Conservation (phyloP, 2,113 vertebrate genomes). For the Lepisosteus oculatus region DNA sequence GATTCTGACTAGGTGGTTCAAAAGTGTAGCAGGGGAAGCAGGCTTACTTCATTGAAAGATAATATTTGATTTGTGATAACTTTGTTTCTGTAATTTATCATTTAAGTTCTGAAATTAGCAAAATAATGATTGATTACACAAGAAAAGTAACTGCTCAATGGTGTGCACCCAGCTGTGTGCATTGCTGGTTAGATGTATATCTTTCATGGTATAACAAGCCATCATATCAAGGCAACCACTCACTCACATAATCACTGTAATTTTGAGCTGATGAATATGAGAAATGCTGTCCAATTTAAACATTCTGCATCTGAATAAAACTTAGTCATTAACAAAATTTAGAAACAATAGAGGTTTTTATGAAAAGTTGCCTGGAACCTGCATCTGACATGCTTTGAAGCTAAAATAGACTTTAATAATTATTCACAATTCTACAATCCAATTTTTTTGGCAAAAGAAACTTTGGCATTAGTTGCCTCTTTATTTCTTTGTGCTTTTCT, state of each 20-base stretch:
- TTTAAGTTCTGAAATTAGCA: conserved; percentile 19
- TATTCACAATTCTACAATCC: conserved; percentile 32
- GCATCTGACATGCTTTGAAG: conserved; percentile 33
- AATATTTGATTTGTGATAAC: conserved; percentile 25
- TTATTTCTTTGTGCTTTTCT: too few species aligned
- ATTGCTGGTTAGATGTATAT: conserved; percentile 64
- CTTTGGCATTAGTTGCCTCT: too few species aligned
- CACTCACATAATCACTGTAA: conserved; percentile 48
- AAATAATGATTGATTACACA: conserved; percentile 37
- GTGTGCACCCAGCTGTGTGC: conserved; percentile 31
- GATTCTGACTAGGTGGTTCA: conserved; percentile 17
- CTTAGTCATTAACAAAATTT: conserved; percentile 26
- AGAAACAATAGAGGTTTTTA: conserved; percentile 46
- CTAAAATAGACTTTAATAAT: conserved; percentile 44
- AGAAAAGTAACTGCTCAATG: conserved; percentile 12
- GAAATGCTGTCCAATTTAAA: conserved; percentile 57
- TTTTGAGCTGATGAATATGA: conserved; percentile 49
- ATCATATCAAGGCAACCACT: conserved; percentile 46
- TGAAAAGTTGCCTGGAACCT: conserved; percentile 37
- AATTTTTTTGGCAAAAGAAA: too few species aligned
- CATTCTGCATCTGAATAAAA: conserved; percentile 42
- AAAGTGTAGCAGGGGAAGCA: conserved; percentile 13
- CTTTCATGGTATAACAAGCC: conserved; percentile 54
- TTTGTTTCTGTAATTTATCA: conserved; percentile 43
- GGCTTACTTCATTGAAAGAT: conserved; percentile 5